Conservation (phyloP, 2,888 invertebrate species). For the Eumerus sabulonum region DNA sequence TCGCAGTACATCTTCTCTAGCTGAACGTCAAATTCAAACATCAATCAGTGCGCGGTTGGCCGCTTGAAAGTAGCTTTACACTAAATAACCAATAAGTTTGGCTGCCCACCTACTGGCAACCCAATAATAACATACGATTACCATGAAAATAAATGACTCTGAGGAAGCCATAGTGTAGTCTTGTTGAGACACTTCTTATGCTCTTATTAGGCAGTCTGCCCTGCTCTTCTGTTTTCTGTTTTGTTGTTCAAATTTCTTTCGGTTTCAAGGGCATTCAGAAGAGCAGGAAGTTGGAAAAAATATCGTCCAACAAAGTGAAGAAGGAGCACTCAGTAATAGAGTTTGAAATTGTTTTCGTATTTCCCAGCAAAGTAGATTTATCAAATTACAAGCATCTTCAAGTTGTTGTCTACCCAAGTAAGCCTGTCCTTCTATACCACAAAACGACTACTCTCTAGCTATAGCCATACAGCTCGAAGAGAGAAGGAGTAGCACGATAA, state of each 20-base stretch:
- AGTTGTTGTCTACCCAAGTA: conserved; percentile 11
- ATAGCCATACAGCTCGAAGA: background rate
- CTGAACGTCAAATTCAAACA: no score
- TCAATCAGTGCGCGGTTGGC: no score
- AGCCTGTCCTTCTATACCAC: background rate
- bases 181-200: background rate
- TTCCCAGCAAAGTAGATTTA: conserved; percentile 6
- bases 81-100: no score
- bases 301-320: conserved; percentile 14
- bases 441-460: background rate
- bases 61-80: no score
- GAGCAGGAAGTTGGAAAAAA: background rate
- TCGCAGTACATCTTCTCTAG: no score
- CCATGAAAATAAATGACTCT: background rate
- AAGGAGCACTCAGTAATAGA: conserved; percentile 11
- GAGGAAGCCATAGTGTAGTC: no score
- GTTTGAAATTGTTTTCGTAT: conserved; percentile 26
- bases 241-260: conserved; percentile 17
- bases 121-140: conserved; percentile 41
- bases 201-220: conserved; percentile 16
- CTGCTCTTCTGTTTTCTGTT: conserved; percentile 31
- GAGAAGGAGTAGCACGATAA: background rate
- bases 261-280: background rate
- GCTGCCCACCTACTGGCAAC: background rate
- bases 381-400: conserved; percentile 15